Percentiles rank a stretch among this genome's conserved stretches.
phyloP scores from a whole-genome alignment of 2,888 invertebrate genomes.

The Subacronicta megacephala region DNA sequence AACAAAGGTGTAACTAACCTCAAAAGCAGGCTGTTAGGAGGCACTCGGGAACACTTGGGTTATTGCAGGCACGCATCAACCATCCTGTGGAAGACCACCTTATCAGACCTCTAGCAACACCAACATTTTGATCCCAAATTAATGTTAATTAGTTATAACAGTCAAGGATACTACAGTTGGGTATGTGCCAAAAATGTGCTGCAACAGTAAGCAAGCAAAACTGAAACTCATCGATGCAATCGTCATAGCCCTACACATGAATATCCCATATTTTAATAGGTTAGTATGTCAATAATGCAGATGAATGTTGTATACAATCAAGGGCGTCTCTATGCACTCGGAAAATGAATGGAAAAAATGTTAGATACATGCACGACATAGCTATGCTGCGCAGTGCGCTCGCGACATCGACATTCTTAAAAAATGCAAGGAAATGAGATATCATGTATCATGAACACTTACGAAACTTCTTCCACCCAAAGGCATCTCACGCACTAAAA shows the following conservation, averaged over 20 bases:
- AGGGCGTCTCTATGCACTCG: constrained; percentile 56
- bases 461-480: constrained; percentile 83
- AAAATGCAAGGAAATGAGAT: constrained; percentile 57
- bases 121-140: constrained; percentile 59
- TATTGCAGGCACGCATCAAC: constrained; percentile 84
- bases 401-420: constrained; percentile 45
- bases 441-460: constrained; percentile 68
- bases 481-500: constrained; percentile 81
- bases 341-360: constrained; percentile 46
- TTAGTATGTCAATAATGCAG: constrained; percentile 66
- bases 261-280: constrained; percentile 61
- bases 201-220: constrained; percentile 79
- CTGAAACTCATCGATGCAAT: constrained; percentile 78
- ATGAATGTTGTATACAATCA: constrained; percentile 51
- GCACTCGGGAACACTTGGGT: constrained; percentile 85
- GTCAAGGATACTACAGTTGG: constrained; percentile 86
- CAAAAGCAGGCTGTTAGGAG: constrained; percentile 87
- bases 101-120: constrained; percentile 68
- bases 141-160: constrained; percentile 71
- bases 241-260: constrained; percentile 56
- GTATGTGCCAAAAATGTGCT: constrained; percentile 79
- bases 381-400: constrained; percentile 52
- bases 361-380: constrained; percentile 64
- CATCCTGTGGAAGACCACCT: constrained; percentile 85
- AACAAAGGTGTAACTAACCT: constrained; percentile 77